Conservation (phyloP, 2,113 vertebrate species). For the Notarius quadriscutis region DNA sequence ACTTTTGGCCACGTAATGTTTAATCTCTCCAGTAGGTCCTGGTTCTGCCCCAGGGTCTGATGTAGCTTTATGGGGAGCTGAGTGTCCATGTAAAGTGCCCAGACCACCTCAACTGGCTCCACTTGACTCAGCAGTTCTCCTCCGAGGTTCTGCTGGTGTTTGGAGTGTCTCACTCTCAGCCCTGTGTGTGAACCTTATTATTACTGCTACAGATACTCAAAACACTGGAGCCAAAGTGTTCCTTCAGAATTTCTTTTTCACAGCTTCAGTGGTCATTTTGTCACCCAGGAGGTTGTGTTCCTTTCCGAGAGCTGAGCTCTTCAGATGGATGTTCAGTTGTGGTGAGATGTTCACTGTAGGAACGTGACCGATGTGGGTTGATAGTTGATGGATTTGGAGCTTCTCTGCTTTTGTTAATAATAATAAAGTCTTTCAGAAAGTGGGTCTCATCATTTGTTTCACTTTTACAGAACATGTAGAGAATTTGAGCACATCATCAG, state of each 20-base stretch:
- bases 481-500: not conserved
- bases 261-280: not conserved
- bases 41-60: not conserved
- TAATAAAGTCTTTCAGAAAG: not conserved
- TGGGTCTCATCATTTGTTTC: not conserved
- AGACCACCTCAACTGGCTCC: not conserved
- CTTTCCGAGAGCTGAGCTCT: not conserved
- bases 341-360: not conserved
- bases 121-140: not conserved
- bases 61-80: not conserved
- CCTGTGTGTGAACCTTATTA: not conserved
- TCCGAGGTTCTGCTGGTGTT: not conserved
- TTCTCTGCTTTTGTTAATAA: slow-evolving; percentile 2
- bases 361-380: not conserved
- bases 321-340: not conserved
- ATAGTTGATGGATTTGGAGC: not conserved
- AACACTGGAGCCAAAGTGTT: not conserved
- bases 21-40: not conserved
- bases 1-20: not conserved
- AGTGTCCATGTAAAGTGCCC: not conserved
- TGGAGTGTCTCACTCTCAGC: not conserved
- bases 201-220: not conserved
- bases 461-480: not conserved
- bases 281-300: not conserved
- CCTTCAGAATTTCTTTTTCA: not conserved